A percentile compares a stretch with the other conserved stretches of the same genome.
Conservation (phyloP, 23 tunicate species). For the Corella eumyota region DNA sequence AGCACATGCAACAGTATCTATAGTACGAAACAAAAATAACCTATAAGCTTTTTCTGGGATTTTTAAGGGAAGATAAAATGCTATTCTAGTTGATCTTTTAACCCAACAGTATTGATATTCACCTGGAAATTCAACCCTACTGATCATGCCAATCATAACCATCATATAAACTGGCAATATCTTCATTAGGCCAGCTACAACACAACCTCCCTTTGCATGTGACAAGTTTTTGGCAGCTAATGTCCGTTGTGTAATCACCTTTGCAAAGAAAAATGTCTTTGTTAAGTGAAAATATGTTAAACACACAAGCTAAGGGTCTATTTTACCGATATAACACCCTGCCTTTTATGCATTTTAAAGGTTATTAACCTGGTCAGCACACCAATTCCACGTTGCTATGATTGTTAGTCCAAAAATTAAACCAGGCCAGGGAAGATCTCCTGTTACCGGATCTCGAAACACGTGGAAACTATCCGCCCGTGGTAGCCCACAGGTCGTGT, state of each 20-base stretch:
- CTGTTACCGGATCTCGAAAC: constrained; percentile 66
- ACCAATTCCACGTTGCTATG: constrained; percentile 94
- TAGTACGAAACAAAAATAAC: too few species aligned
- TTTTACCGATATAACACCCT: too few species aligned
- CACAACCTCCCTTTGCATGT: constrained; percentile 97
- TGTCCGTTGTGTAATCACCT: constrained; percentile 95
- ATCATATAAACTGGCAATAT: constrained; percentile 93
- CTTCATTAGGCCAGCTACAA: constrained; percentile 77
- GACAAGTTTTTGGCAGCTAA: constrained; percentile 86
- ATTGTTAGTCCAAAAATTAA: constrained; percentile 75
- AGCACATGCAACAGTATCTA: constrained; percentile 62
- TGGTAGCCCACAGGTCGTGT: constrained; percentile 69
- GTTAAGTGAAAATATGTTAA: too few species aligned
- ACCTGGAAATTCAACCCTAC: constrained; percentile 75
- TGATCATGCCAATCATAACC: constrained; percentile 99
- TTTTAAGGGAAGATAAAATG: too few species aligned
- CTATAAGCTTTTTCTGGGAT: too few species aligned
- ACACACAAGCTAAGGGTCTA: too few species aligned
- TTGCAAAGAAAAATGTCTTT: too few species aligned
- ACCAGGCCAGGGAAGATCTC: constrained; percentile 99
- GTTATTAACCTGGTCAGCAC: constrained; percentile 99
- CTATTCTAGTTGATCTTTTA: too few species aligned
- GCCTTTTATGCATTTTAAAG: too few species aligned
- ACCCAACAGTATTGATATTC: too few species aligned
- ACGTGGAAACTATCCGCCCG: constrained; percentile 72